Percentiles rank a stretch among this genome's conserved stretches.
phyloP scores from a whole-genome alignment of 2,797 vertebrate genomes.

The Apodemus agrarius region DNA sequence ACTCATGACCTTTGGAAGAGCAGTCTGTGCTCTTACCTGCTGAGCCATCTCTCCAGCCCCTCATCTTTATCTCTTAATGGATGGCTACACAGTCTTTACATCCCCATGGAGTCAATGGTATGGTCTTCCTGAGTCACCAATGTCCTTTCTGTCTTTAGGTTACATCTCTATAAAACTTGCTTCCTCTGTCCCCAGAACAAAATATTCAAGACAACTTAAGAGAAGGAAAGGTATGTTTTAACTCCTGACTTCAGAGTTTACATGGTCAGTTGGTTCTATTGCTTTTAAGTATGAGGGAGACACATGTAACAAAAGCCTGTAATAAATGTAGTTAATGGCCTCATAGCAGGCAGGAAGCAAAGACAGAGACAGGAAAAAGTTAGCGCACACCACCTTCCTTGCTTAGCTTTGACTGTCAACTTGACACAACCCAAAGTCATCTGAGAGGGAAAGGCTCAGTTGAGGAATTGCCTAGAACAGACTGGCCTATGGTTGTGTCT shows the following conservation, averaged over 20 bases:
- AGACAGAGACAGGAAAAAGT: not conserved
- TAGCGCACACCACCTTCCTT: not conserved
- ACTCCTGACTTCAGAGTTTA: not conserved
- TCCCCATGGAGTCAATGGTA: not conserved
- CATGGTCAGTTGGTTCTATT: not conserved
- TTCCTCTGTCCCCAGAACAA: not conserved
- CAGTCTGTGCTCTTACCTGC: too few species aligned
- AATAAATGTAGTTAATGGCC: not conserved
- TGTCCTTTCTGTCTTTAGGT: not conserved
- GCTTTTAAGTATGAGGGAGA: not conserved
- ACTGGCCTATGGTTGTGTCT: not conserved
- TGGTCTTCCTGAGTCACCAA: not conserved
- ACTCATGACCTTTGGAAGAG: too few species aligned
- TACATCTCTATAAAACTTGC: not conserved
- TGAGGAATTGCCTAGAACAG: not conserved
- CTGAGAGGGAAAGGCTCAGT: not conserved
- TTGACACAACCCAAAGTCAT: not conserved
- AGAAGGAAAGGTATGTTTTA: not conserved
- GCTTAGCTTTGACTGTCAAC: not conserved
- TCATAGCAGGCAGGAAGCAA: not conserved
- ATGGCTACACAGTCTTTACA: not conserved
- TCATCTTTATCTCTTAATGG: not conserved
- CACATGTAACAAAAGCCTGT: not conserved
- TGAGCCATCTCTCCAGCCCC: too few species aligned
- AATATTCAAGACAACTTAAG: not conserved